phyloP scores from a whole-genome alignment of 2,888 invertebrate genomes.

The Trisateles emortualis region DNA sequence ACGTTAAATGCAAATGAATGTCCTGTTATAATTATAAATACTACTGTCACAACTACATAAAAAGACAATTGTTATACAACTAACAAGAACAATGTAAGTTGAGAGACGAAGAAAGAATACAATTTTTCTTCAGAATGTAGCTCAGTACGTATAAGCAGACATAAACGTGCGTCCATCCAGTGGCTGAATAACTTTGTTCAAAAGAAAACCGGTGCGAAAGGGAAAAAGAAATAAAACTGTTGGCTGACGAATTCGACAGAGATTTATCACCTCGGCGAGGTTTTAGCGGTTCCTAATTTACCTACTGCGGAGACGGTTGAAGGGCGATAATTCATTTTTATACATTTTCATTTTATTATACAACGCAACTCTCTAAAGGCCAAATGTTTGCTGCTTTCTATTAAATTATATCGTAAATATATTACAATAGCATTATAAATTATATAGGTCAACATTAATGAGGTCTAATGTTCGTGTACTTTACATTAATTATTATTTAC shows the following conservation, averaged over 20 bases:
- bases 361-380: slow-evolving; percentile 26
- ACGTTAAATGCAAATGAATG: too few relatives aligned
- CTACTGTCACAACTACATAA: neutral
- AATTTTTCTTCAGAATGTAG: slow-evolving; percentile 8
- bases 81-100: slow-evolving; percentile 16
- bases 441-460: neutral
- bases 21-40: too few relatives aligned
- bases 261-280: slow-evolving; percentile 73
- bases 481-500: neutral
- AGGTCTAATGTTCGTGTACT: neutral
- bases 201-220: slow-evolving; percentile 62
- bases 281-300: slow-evolving; percentile 74
- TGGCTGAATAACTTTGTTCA: slow-evolving; percentile 65
- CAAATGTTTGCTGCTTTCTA: slow-evolving; percentile 20
- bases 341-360: slow-evolving; percentile 48
- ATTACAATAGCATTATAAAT: too few relatives aligned
- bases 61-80: slow-evolving; percentile 5
- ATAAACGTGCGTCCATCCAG: slow-evolving; percentile 40
- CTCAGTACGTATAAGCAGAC: slow-evolving; percentile 6
- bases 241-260: slow-evolving; percentile 78
- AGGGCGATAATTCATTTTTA: slow-evolving; percentile 58
- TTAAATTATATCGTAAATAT: neutral
- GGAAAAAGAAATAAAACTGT: slow-evolving; percentile 73
- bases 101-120: slow-evolving; percentile 5
- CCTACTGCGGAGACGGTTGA: slow-evolving; percentile 55